These are phyloP conservation scores for Microctonus hyperodae DNA, from an alignment of 2,888 invertebrate genomes.

Conservation along the genomic window DNA sequence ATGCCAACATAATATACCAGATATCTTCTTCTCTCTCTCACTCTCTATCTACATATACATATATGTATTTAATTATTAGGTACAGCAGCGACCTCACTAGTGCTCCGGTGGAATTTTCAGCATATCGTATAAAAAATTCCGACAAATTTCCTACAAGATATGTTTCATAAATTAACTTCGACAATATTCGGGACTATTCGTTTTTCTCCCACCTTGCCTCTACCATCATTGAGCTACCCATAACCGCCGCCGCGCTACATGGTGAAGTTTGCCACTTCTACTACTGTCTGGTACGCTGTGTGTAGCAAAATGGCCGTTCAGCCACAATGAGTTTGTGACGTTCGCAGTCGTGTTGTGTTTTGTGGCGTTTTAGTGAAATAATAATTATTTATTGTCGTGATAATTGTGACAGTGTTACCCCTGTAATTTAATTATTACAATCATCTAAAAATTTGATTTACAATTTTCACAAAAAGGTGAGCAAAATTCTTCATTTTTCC, in stretches of 20 bases:
- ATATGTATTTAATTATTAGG: too few species aligned
- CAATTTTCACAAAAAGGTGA: slow-evolving; percentile 24
- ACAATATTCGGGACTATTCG: background rate
- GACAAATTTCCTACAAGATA: too few species aligned
- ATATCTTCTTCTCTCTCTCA: too few species aligned
- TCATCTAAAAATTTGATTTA: background rate
- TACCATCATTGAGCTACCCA: background rate
- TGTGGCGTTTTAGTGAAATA: slow-evolving; percentile 41
- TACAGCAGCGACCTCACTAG: too few species aligned
- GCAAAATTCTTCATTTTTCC: background rate
- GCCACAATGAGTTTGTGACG: slow-evolving; percentile 53
- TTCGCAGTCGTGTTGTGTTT: slow-evolving; percentile 53
- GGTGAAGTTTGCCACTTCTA: slow-evolving; percentile 26
- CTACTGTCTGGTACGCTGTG: too few species aligned
- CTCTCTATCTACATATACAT: too few species aligned
- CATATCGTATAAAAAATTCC: too few species aligned
- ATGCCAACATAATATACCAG: too few species aligned
- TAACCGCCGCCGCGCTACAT: slow-evolving; percentile 1
- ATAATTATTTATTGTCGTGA: slow-evolving; percentile 34
- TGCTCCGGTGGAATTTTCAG: too few species aligned
- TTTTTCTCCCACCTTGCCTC: background rate
- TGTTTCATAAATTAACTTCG: background rate
- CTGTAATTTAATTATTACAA: slow-evolving; percentile 2
- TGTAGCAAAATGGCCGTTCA: slow-evolving; percentile 57
- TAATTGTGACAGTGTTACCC: slow-evolving; percentile 18